Evolutionary conservation across 2,113 vertebrate species (phyloP).

Genomic region (Syngnathus floridae): DNA sequence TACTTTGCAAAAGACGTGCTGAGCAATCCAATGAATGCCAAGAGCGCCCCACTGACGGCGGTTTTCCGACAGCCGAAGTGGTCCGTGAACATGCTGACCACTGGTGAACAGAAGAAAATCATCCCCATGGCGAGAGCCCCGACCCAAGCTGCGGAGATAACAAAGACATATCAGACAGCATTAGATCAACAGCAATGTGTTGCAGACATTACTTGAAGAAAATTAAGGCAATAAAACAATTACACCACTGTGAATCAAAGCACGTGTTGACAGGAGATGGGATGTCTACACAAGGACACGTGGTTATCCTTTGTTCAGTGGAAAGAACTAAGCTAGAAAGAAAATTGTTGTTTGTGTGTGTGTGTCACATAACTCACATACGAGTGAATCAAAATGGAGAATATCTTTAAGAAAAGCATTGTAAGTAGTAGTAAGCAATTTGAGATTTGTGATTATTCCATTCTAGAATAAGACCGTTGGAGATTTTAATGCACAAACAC

Average conservation of each 20-base stretch:
- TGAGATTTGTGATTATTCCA: too few species aligned
- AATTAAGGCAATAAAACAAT: constrained; percentile 3
- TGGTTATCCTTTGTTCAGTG: background rate
- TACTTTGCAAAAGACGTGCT: constrained; percentile 95
- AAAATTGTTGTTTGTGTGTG: background rate
- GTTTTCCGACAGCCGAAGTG: constrained; percentile 91
- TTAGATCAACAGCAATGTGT: background rate
- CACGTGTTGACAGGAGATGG: background rate
- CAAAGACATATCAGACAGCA: constrained; percentile 8
- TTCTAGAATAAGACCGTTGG: too few species aligned
- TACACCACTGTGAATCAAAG: constrained; percentile 10
- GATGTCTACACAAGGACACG: background rate
- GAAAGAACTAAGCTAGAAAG: constrained; percentile 1
- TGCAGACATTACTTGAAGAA: constrained; percentile 5
- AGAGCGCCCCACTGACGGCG: constrained; percentile 79
- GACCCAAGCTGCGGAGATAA: constrained; percentile 82
- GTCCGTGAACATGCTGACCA: constrained; percentile 98
- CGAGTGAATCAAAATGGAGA: background rate
- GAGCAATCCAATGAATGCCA: constrained; percentile 90
- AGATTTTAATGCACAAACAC: too few species aligned
- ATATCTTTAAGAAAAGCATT: too few species aligned
- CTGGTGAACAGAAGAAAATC: constrained; percentile 97
- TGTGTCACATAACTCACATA: background rate
- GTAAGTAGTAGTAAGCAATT: too few species aligned
- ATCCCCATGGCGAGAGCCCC: constrained; percentile 96